Evolutionary conservation across 2,113 vertebrate species (phyloP), one percentile per base, ranked within the genome.

Genomic region (Chrysochloris asiatica): DNA sequence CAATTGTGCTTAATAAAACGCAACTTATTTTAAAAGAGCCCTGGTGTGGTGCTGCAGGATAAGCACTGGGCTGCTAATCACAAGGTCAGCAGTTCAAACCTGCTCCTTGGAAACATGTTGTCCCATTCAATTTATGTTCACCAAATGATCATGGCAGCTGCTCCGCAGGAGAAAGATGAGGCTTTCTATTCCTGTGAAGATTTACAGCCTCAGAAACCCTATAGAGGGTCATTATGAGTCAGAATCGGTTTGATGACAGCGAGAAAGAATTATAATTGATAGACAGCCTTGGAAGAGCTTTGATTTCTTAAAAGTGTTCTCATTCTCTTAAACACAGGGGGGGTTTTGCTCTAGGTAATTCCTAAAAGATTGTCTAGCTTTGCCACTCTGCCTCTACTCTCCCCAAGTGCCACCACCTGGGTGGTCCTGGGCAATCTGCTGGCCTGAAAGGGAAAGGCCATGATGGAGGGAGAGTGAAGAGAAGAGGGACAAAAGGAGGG

Each of bases 21-120:
- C n/a, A 86, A n/a, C 52, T 91, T 67, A 48, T 75, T 88, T 71
- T 24, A 56, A 73, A 76, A 90, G 8, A n/a, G n/a, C n/a, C n/a
- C n/a, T n/a, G n/a, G n/a, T n/a, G n/a, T n/a, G n/a, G n/a, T n/a
- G n/a, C n/a, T n/a, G n/a, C n/a, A n/a, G n/a, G n/a, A n/a, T n/a
- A n/a, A n/a, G n/a, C n/a, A n/a, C n/a, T n/a, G n/a, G n/a, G n/a
- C n/a, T 43, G 33, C 87, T 69, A 59, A 56, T 76, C 33, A n/a
- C n/a, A n/a, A n/a, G n/a, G n/a, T n/a, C n/a, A n/a, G n/a, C n/a
- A 77, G 45, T 71, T 82, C 81, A 86, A 45, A 48, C 80, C 30
- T 22, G 22, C 28, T 28, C 36, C 76, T 72, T 77, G 81, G 28
- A 28, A 26, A 6, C 17, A 5, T 67, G 14, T 73, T n/a, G 91